These are phyloP conservation scores for Zosterops hypoxanthus DNA, from an alignment of 2,113 vertebrate genomes.

Conservation along the genomic window DNA sequence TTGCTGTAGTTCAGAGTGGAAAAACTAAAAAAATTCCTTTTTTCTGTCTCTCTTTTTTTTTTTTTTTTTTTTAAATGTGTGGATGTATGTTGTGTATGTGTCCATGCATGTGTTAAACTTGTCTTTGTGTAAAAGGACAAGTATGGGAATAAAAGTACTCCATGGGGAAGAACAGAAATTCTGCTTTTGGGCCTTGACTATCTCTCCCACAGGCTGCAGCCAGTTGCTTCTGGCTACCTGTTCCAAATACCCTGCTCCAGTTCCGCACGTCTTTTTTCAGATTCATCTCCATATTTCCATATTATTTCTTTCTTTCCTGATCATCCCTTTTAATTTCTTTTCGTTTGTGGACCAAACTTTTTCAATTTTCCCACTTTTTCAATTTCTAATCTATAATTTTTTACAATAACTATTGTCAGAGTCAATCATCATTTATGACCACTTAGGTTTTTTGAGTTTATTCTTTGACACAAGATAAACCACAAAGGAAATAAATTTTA, in stretches of 20 bases:
- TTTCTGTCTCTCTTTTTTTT: accelerated
- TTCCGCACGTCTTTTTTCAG: background rate
- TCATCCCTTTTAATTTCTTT: background rate
- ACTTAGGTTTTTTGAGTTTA: background rate
- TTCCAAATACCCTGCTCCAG: background rate
- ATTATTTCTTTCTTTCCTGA: background rate
- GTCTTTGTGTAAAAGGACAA: background rate
- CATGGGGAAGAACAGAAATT: background rate
- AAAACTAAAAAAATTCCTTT: background rate
- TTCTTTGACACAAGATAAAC: background rate
- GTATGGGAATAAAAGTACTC: background rate
- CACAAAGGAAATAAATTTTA: background rate
- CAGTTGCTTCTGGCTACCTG: background rate
- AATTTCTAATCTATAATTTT: background rate
- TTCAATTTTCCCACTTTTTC: background rate
- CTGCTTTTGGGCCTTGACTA: background rate
- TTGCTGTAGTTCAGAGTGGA: background rate
- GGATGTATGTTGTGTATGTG: accelerated
- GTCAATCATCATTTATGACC: background rate
- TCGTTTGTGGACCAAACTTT: background rate
- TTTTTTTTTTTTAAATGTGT: accelerated
- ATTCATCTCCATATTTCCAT: background rate
- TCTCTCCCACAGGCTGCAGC: background rate
- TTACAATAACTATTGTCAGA: background rate
- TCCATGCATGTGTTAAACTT: background rate